These are phyloP conservation scores for Nemotelus pantherinus DNA, from an alignment of 2,888 invertebrate species.

Conservation along the genomic window DNA sequence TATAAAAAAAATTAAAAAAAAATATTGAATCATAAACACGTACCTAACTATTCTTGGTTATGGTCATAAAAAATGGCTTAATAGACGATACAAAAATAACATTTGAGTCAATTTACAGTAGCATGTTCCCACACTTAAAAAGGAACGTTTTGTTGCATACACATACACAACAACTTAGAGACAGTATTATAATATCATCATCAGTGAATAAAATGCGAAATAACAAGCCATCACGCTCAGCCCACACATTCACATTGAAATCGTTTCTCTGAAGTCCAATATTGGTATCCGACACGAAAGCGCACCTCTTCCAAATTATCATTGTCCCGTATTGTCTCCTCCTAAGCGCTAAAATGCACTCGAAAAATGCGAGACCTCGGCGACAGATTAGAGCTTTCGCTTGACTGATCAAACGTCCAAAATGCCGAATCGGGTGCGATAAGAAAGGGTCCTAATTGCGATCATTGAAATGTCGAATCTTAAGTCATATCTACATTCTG, in stretches of 20 bases:
- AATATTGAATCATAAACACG: no score
- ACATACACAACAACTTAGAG: no score
- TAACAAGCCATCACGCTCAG: no score
- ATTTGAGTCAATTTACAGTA: no score
- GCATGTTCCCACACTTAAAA: no score
- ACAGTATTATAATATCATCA: no score
- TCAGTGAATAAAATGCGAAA: no score
- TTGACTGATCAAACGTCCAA: constrained; percentile 41
- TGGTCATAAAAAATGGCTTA: no score
- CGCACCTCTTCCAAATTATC: constrained; percentile 25
- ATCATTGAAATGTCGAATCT: constrained; percentile 34
- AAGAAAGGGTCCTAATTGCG: constrained; percentile 43
- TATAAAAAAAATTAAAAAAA: no score
- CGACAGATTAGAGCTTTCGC: constrained; percentile 44
- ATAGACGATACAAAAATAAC: no score
- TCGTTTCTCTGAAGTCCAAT: constrained; percentile 35
- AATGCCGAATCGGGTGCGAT: constrained; percentile 38
- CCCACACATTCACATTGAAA: constrained; percentile 1
- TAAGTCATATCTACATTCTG: constrained; percentile 27
- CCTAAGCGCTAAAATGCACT: not conserved
- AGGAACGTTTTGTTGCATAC: no score
- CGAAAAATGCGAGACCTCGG: constrained; percentile 34
- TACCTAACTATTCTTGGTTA: no score
- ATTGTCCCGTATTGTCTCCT: not conserved
- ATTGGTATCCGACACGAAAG: constrained; percentile 38